These are phyloP conservation scores for Tetranychus piercei DNA, from an alignment of 2,888 invertebrate genomes.

Conservation along the genomic window DNA sequence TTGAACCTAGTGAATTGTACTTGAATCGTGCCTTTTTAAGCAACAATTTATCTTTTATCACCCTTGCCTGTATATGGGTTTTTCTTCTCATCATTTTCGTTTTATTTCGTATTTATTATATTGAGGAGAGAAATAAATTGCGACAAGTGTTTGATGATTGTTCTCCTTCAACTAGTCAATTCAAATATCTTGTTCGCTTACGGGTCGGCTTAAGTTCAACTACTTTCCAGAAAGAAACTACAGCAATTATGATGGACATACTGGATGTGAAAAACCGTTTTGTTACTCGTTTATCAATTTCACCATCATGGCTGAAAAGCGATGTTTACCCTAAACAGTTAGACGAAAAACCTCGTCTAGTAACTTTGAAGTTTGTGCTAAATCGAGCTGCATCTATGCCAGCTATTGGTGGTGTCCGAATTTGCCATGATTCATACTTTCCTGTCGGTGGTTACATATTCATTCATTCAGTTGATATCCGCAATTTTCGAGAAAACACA, in stretches of 20 bases:
- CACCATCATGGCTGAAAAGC: slow-evolving; percentile 6
- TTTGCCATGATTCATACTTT: slow-evolving; percentile 1
- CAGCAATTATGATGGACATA: slow-evolving; percentile 7
- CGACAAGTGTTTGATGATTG: neutral
- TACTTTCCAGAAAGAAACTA: neutral
- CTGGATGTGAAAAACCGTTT: neutral
- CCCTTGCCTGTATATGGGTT: neutral
- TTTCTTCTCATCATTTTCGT: neutral
- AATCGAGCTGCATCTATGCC: neutral
- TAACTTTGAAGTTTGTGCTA: neutral
- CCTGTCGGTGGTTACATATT: slow-evolving; percentile 2
- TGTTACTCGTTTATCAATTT: neutral
- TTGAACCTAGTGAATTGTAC: neutral
- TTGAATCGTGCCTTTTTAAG: neutral
- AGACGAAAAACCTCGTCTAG: neutral
- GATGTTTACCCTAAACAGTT: neutral
- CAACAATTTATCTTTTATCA: neutral
- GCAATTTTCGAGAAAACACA: neutral
- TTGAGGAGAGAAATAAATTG: neutral
- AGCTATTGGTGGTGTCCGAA: neutral
- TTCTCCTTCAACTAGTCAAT: slow-evolving; percentile 2
- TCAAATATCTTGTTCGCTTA: slow-evolving; percentile 6
- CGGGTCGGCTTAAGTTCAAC: neutral
- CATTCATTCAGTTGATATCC: neutral
- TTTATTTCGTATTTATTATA: neutral